phyloP scores from a whole-genome alignment of 1,140 invertebrate genomes.

The Nymphalis io region DNA sequence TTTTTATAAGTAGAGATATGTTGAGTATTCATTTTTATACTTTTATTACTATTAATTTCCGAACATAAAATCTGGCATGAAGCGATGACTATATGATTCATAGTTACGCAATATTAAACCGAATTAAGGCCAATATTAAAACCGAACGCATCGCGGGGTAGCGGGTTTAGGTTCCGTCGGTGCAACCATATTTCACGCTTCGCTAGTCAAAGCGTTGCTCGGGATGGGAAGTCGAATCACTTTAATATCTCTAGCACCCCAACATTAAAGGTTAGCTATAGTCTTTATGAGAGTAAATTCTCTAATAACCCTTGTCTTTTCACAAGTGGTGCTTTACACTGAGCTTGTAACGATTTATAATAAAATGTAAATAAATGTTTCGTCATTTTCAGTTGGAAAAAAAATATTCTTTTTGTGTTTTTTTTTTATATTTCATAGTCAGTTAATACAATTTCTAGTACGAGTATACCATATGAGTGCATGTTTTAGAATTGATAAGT shows the following conservation, averaged over 20 bases:
- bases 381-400: not conserved
- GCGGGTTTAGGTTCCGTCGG: slow-evolving; percentile 48
- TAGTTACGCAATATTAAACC: slow-evolving; percentile 17
- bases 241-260: slow-evolving; percentile 51
- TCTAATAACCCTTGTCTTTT: slow-evolving; percentile 19
- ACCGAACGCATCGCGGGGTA: slow-evolving; percentile 28
- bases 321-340: slow-evolving; percentile 19
- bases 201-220: slow-evolving; percentile 50
- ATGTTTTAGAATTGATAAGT: too few relatives aligned
- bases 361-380: not conserved
- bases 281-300: slow-evolving; percentile 20
- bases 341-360: not conserved
- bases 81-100: slow-evolving; percentile 16
- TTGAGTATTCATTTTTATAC: too few relatives aligned
- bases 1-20: too few relatives aligned
- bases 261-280: slow-evolving; percentile 32
- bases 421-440: too few relatives aligned
- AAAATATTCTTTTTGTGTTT: not conserved
- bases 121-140: slow-evolving; percentile 43
- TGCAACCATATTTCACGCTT: slow-evolving; percentile 63
- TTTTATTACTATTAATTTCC: too few relatives aligned
- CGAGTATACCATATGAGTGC: too few relatives aligned
- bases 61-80: slow-evolving; percentile 8
- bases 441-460: too few relatives aligned
- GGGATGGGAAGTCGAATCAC: slow-evolving; percentile 40